Evolutionary conservation across 2,797 vertebrate genomes (phyloP), one percentile per base, ranked within the genome.

Genomic region (Hirundo rustica): DNA sequence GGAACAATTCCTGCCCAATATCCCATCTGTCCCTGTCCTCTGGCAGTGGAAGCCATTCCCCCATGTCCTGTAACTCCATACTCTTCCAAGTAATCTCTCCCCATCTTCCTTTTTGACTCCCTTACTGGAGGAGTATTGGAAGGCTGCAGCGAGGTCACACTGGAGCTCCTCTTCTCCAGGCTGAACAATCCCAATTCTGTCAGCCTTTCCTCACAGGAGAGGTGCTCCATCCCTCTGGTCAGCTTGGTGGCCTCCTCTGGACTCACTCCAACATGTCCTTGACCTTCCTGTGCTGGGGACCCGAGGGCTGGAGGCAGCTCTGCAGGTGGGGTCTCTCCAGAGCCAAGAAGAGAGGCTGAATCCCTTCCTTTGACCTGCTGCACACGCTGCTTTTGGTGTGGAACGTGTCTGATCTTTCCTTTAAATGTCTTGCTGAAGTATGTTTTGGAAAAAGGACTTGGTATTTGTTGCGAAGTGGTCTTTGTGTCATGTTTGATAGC

Each of bases 321-420:
- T 65, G 65, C 38, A 58, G 45, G 4, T 53, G 29, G 13, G n/a
- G 29, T 34, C 25, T 51, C n/a, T 13, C n/a, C 58, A 58, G 51
- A 34, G 20, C 32, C 15, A 11, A 70, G 32, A 27, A 13, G 23
- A 75, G 16, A 48, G 30, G 30, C 25, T 65, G 17, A 53, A 32
- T 47, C 21, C 25, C 6, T n/a, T 65, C 25, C 30, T 50, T 4
- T 23, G 38, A 30, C 25, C 65, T 23, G 25, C 51, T 77, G 25
- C 26, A 53, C 45, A 23, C 0, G 0, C 38, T 53, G 17, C 51
- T 72, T 65, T 47, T 32, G 25, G 6, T 60, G 25, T 16, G 54
- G 21, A 32, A n/a, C 3, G 8, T 66, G 61, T 22, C 26, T 72
- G 27, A 54, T 54, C 45, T 68, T 86, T 64, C 36, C 32, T 78